Conservation (phyloP, 2,888 invertebrate genomes). For the Beris morrisii region DNA sequence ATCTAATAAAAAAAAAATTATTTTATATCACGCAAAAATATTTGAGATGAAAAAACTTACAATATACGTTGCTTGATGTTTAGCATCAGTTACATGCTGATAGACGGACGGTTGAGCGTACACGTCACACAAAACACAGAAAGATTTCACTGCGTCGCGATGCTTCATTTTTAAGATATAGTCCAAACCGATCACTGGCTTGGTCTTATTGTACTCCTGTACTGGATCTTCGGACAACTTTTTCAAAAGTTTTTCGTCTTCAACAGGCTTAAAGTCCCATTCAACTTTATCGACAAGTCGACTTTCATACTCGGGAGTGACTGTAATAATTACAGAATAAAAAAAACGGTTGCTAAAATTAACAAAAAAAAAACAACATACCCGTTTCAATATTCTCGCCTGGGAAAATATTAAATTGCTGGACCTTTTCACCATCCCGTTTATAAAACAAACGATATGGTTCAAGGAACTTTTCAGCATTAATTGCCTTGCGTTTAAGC, state of each 20-base stretch:
- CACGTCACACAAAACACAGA: constrained; percentile 24
- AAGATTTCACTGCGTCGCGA: constrained; percentile 3
- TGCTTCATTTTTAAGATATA: constrained; percentile 31
- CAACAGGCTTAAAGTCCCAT: constrained; percentile 21
- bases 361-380: not conserved
- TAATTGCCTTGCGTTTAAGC: not conserved
- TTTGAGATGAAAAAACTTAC: constrained; percentile 11
- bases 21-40: not conserved
- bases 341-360: constrained; percentile 3
- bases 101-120: constrained; percentile 7
- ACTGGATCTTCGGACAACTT: constrained; percentile 22
- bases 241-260: not conserved
- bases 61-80: constrained; percentile 34
- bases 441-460: not conserved
- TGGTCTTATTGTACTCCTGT: constrained; percentile 27
- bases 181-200: constrained; percentile 31
- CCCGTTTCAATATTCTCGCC: constrained; percentile 31
- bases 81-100: constrained; percentile 24
- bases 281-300: constrained; percentile 20
- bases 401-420: constrained; percentile 30
- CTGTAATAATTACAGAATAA: constrained; percentile 15
- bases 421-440: not conserved
- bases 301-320: constrained; percentile 27
- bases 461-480: not conserved
- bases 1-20: constrained; percentile 22